These are phyloP conservation scores for Epinotia bilunana DNA, from an alignment of 2,888 invertebrate genomes.

Conservation along the genomic window DNA sequence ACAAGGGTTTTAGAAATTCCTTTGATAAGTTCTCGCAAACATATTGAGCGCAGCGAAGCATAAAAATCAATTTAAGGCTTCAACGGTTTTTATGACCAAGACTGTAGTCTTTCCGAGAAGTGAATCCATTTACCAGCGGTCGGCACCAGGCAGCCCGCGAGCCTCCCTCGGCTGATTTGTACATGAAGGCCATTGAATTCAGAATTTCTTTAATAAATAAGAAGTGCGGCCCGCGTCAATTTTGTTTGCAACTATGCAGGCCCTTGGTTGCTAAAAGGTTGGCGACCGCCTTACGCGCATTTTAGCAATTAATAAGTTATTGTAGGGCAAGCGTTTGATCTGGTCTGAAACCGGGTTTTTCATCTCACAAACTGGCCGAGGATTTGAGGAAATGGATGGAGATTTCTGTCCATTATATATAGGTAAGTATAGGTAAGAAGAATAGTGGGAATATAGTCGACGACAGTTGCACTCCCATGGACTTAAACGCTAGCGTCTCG, in stretches of 20 bases:
- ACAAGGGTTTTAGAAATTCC: not conserved
- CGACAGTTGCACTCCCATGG: not conserved
- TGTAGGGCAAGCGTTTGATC: not conserved
- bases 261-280: no score
- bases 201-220: no score
- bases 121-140: not conserved
- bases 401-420: not conserved
- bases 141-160: no score
- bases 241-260: no score
- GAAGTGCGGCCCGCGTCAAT: no score
- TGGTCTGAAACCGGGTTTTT: not conserved
- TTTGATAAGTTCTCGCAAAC: not conserved
- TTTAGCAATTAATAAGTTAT: not conserved
- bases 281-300: no score
- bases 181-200: no score
- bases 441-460: not conserved
- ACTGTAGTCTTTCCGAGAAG: not conserved
- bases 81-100: conserved; percentile 5
- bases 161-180: no score
- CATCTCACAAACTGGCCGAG: not conserved
- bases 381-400: not conserved
- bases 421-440: no score
- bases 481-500: not conserved
- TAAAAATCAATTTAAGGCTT: conserved; percentile 16
- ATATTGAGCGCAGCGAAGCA: conserved; percentile 8